Evolutionary conservation across 2,888 invertebrate genomes (phyloP).

Genomic region (Phrixothrix hirtus): DNA sequence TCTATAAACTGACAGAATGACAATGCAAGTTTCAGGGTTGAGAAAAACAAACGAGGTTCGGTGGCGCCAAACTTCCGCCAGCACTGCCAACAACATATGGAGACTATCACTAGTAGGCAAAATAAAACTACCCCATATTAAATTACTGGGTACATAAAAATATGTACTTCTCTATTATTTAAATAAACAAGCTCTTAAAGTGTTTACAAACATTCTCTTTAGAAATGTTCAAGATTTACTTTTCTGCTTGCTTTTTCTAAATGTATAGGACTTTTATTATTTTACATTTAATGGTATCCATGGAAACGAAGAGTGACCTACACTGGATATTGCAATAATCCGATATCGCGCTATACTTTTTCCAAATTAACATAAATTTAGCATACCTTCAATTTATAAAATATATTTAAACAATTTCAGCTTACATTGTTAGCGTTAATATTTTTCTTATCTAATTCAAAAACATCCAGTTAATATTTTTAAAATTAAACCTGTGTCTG

Average conservation of each 20-base stretch:
- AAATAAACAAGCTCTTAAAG: slow-evolving; percentile 56
- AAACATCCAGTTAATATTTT: no score
- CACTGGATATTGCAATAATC: no score
- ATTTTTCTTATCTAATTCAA: no score
- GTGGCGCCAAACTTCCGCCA: slow-evolving; percentile 55
- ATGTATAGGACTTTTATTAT: no score
- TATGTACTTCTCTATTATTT: slow-evolving; percentile 55
- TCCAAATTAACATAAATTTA: no score
- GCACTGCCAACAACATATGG: slow-evolving; percentile 50
- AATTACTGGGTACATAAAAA: slow-evolving; percentile 53
- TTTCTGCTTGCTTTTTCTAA: slow-evolving; percentile 12
- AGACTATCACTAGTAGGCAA: slow-evolving; percentile 45
- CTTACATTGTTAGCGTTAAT: no score
- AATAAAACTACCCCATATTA: slow-evolving; percentile 47
- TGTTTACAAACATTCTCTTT: slow-evolving; percentile 49
- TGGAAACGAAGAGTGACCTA: no score
- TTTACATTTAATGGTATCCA: no score
- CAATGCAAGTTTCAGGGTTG: slow-evolving; percentile 46
- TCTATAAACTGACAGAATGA: slow-evolving; percentile 42
- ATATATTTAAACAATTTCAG: no score
- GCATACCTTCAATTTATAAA: no score
- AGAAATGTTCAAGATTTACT: slow-evolving; percentile 28
- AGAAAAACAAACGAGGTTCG: slow-evolving; percentile 51
- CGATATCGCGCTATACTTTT: no score
- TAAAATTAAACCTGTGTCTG: no score